phyloP scores from a whole-genome alignment of 2,888 invertebrate genomes.

The Drosophila falleni region DNA sequence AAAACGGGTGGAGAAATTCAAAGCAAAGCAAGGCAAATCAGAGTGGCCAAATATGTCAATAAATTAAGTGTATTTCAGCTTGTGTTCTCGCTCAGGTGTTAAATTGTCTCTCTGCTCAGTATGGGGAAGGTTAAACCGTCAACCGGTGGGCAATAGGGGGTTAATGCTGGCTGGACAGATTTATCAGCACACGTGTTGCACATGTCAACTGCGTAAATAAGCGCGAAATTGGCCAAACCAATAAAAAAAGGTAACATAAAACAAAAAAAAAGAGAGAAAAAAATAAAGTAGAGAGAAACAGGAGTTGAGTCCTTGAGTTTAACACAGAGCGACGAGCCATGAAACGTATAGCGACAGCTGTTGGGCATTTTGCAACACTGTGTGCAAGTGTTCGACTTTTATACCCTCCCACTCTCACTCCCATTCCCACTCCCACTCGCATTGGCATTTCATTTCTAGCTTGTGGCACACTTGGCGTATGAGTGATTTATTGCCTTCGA shows the following conservation, averaged over 20 bases:
- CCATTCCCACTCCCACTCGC: slow-evolving; percentile 3
- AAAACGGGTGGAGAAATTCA: slow-evolving; percentile 5
- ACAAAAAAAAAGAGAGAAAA: slow-evolving; percentile 7
- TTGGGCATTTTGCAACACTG: slow-evolving; percentile 33
- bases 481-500: slow-evolving; percentile 71
- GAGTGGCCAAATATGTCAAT: slow-evolving; percentile 70
- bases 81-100: slow-evolving; percentile 59
- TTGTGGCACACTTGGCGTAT: slow-evolving; percentile 62
- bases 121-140: slow-evolving; percentile 1
- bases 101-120: slow-evolving; percentile 56
- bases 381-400: neutral
- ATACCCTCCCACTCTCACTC: neutral
- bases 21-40: slow-evolving; percentile 44
- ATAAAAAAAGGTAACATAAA: slow-evolving; percentile 11
- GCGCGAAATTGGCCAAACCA: slow-evolving; percentile 68
- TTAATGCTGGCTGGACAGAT: slow-evolving; percentile 49
- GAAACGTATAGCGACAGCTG: slow-evolving; percentile 54
- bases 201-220: slow-evolving; percentile 75
- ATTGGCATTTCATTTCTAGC: slow-evolving; percentile 28
- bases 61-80: slow-evolving; percentile 57
- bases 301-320: slow-evolving; percentile 15
- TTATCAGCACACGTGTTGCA: slow-evolving; percentile 76
- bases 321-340: slow-evolving; percentile 50
- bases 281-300: neutral
- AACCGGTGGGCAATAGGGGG: slow-evolving; percentile 46